These are phyloP conservation scores for Avahi laniger DNA, from an alignment of 2,797 vertebrate genomes.

Conservation along the genomic window DNA sequence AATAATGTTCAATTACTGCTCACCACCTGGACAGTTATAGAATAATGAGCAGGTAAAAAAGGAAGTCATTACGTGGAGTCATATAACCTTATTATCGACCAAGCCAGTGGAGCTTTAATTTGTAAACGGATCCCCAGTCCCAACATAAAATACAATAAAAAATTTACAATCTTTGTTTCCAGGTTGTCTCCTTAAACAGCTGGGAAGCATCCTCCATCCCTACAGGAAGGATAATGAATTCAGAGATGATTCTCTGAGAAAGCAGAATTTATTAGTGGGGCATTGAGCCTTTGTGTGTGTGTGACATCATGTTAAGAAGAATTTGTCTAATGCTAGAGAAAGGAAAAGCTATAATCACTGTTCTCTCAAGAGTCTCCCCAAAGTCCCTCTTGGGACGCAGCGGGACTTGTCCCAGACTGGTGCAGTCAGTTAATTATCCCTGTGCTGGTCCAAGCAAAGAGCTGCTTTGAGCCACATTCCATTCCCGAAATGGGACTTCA, in stretches of 20 bases:
- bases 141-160: constrained; percentile 33
- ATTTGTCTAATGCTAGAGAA: constrained; percentile 27
- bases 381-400: not conserved
- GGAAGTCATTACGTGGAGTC: not conserved
- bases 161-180: not conserved
- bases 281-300: not conserved
- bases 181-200: not conserved
- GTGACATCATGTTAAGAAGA: not conserved
- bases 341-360: not conserved
- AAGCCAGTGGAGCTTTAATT: constrained; percentile 31
- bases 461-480: accelerated
- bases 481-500: not conserved
- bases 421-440: not conserved
- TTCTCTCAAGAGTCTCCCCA: not conserved
- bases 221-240: not conserved
- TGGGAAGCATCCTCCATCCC: not conserved
- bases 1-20: not conserved
- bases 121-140: constrained; percentile 36
- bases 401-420: not conserved
- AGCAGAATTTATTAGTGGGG: not conserved
- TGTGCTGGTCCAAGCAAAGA: not conserved
- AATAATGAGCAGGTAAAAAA: constrained; percentile 27
- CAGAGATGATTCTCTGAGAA: not conserved
- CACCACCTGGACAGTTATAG: not conserved
- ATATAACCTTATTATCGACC: constrained; percentile 48